Base-by-base conservation (phyloP, 2,888 invertebrate species). In the Melipona bicolor region DNA sequence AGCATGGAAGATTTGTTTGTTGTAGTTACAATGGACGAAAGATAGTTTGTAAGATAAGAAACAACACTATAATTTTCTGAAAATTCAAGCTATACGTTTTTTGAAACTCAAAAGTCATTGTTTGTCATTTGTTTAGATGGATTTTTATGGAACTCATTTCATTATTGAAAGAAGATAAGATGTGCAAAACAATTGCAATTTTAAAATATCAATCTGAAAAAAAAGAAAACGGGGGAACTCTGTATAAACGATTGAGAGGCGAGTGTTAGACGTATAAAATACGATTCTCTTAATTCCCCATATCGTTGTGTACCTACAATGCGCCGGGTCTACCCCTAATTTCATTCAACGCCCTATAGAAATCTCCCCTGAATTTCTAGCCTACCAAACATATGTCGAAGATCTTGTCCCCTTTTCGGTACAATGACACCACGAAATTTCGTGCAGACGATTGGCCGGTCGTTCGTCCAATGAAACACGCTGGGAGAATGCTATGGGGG, bases 361-460 rank as follows among this genome's bases (percentile, higher is more conserved):
- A 78, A 64, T 65, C 15, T 56, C 24, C 67, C 24, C 27, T 65
- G 73, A 59, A 59, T 32, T 24, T 62, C 75, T 61, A 69, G 54
- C 65, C 79, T 79, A 77, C 79, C 76, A 80, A 87, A 83, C 89
- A 88, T 89, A 89, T 89, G 88, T 87, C 84, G 79, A 80, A 83
- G 76, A 79, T 89, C 84, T 77, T 62, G 76, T 27, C 78, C 71
- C 68, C 77, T 77, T 72, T 62, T 69, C 61, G 19, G 71, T 61
- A 71, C 85, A 85, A 81, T 84, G 89, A 89, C 89, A 89, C 84
- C 83, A 64, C 73, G 80, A 70, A 87, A 85, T 87, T 89, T 87
- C 81, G 76, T 78, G 83, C 81, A 81, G 59, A 83, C 83, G 83
- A 90, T 90, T 90, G 90, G 90, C 75, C 81, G 59, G 79, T 50